A percentile compares a stretch with the other conserved stretches of the same genome.
phyloP scores from a whole-genome alignment of 53 echinoderm and acorn worm genomes.

The Henricia sp. region DNA sequence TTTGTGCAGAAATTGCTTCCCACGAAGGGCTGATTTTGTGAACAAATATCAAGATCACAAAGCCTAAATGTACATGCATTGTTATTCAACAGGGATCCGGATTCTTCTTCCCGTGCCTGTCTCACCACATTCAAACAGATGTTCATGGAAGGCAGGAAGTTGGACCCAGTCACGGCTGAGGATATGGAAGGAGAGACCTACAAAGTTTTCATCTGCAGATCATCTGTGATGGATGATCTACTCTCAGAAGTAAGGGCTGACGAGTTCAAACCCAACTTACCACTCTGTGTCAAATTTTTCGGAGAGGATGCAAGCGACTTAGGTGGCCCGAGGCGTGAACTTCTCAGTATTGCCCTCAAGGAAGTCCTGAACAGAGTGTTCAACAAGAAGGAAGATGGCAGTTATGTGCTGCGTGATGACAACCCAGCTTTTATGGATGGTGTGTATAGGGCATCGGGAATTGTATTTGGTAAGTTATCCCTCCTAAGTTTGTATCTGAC shows the following conservation, averaged over 20 bases:
- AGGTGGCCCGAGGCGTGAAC: background rate
- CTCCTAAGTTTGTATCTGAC: background rate
- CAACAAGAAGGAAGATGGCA: background rate
- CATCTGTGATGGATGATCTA: conserved; percentile 6
- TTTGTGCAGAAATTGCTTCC: background rate
- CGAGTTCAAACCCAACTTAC: background rate
- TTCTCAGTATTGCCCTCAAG: background rate
- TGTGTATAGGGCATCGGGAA: background rate
- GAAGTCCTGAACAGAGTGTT: conserved; percentile 1
- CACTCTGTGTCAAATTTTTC: conserved; percentile 1
- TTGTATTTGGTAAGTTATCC: background rate
- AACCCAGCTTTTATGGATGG: background rate
- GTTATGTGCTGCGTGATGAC: background rate
- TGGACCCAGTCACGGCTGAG: background rate
- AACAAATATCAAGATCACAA: no score
- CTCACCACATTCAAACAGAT: background rate
- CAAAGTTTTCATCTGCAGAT: background rate
- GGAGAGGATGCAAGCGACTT: conserved; percentile 5
- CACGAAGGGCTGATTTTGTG: background rate
- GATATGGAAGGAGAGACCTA: background rate
- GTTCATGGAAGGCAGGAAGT: conserved; percentile 2
- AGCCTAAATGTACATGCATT: no score
- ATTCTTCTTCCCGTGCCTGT: background rate
- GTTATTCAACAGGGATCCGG: background rate
- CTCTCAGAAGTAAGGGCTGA: background rate